Evolutionary conservation across 1,140 invertebrate species (phyloP), one percentile per base, ranked within the genome.

Genomic region (Leptinotarsa texana): DNA sequence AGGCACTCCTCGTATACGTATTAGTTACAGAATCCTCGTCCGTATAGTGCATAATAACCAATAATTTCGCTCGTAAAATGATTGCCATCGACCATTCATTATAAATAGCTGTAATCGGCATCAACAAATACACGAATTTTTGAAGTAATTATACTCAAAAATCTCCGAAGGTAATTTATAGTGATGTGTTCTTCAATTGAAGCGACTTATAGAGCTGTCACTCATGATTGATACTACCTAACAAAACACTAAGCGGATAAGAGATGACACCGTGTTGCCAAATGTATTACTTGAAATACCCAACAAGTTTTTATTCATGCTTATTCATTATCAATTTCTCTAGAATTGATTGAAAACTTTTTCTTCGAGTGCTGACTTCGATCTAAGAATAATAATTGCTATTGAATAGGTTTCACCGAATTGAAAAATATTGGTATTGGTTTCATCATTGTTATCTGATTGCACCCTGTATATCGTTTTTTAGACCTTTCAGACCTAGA

Each of bases 141-240:
- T 21, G 17, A 33, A 24, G 63, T 33, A 65, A 65, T 65, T 65
- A 65, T 65, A 65, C 27, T 65, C 22, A 22, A 65, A 65, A 65
- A 65, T 65, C 63, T 65, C 22, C 22, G 63, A 65, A 65, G n/a
- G 63, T 65, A 65, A 65, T 65, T 65, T 65, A 65, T 65, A 65
- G 24, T 65, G 24, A 65, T 33, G 63, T 65, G 63, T 65, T 65
- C n/a, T 22, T 24, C 63, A 65, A 65, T 65, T 21, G 63, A 33
- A 33, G 22, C 22, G 13, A 65, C 21, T 65, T 65, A 65, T 65
- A 65, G 27, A 65, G 63, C 63, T 65, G 63, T 65, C 63, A 65
- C 2, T 11, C 13, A 33, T 65, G 63, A 65, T 65, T 65, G 63
- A 65, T 65, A 65, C 21, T 17, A 4, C 27, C 22, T 15, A 21